Evolutionary conservation across 2,888 invertebrate species (phyloP).

Genomic region (Folsomia candida): DNA sequence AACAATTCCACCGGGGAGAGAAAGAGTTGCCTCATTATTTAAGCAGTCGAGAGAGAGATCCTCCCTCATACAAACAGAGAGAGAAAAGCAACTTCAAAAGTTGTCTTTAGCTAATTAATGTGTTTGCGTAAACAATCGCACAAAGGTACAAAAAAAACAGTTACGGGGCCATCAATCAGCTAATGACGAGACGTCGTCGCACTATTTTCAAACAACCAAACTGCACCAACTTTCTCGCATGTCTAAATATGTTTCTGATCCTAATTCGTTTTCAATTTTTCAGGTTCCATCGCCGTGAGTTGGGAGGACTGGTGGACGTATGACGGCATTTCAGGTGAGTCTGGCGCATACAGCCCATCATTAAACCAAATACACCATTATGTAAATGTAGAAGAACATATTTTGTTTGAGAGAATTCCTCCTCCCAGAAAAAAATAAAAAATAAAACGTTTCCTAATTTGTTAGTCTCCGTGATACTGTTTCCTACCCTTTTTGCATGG

Average conservation of each 20-base stretch:
- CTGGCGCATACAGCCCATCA: background rate
- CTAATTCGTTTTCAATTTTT: slow-evolving; percentile 12
- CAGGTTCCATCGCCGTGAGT: slow-evolving; percentile 57
- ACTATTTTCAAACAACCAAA: no score
- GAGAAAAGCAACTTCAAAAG: no score
- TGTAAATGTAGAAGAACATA: background rate
- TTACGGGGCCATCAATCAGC: no score
- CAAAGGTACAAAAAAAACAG: no score
- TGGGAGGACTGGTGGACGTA: slow-evolving; percentile 98
- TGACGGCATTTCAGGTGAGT: slow-evolving; percentile 89
- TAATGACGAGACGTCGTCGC: no score
- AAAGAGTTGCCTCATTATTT: no score
- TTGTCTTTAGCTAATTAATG: no score
- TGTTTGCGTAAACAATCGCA: no score
- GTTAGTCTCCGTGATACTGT: background rate
- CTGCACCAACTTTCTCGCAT: background rate
- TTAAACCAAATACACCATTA: no score
- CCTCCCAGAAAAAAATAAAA: background rate
- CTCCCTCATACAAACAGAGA: no score
- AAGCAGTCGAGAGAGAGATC: no score
- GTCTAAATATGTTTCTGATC: background rate
- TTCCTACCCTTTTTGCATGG: background rate
- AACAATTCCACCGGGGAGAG: no score
- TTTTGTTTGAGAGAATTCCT: slow-evolving; percentile 4
- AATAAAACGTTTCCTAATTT: background rate